Base-by-base conservation (phyloP, 1,140 invertebrate genomes). In the Drosophila pandora region DNA sequence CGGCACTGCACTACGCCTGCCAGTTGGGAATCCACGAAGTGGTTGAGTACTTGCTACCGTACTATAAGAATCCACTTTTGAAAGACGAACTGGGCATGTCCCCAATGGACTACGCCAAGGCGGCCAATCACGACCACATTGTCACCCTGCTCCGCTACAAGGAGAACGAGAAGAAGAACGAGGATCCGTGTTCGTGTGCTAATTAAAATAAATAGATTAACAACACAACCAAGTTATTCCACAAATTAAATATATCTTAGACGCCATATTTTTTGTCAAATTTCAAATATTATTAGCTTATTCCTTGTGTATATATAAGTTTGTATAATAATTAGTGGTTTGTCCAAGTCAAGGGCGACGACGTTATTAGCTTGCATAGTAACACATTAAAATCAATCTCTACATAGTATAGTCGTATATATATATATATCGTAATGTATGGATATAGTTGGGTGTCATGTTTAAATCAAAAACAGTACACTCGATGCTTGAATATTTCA, bases 1-100 rank as follows among this genome's bases (percentile, higher is more conserved):
- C 95, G 0, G 92, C 95, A 1, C 79, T 96, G 7, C 95, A 96
- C 79, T 76, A 93, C 30, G 94, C 94, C 2, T 92, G 92, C 0
- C 76, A 94, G 22, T 92, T 94, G 67, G 92, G 93, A 39, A 89
- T 92, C 2, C 23, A 45, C 2, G 50, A 85, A 10, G 72, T 89
- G 2, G 87, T 93, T 0, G 64, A 90, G 17, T 94, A 92, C 59
- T 76, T 94, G 0, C 8, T 94, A 7, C 73, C 92, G 1, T 76
- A 92, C 45, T 91, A 92, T 2, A 84, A 79, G 2, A 91, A 93
- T 61, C 47, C 62, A 0, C 56, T 71, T 3, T 56, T 65, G 0
- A 81, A 79, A 32, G 94, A 94, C 65, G 79, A 91, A 13, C 30
- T 93, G 2, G 92, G 92, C 2, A 84, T 93, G 32, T 92, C 92